Conservation (phyloP, 2,113 vertebrate species). For the Solenodon paradoxus region DNA sequence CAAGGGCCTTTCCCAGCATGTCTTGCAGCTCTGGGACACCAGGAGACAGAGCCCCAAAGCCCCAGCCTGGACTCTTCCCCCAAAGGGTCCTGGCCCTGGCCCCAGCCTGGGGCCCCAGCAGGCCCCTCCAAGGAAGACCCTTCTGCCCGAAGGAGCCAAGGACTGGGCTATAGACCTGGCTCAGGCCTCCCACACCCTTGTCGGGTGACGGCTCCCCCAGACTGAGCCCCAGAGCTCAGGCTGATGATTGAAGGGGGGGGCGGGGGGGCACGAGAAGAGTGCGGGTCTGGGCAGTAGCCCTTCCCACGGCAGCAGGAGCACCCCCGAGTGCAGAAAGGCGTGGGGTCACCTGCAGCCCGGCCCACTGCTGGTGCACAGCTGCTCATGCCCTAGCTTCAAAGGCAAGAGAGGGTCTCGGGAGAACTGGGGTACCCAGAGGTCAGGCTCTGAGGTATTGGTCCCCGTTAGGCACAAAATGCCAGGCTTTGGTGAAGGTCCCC, state of each 20-base stretch:
- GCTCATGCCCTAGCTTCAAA: conserved; percentile 17
- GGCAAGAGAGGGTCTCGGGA: neutral
- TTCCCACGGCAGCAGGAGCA: neutral
- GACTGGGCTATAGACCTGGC: too few relatives aligned
- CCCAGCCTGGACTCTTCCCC: neutral
- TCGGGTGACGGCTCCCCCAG: too few relatives aligned
- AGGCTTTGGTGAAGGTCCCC: neutral
- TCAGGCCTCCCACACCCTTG: neutral
- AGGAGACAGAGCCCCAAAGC: neutral
- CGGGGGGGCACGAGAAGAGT: neutral
- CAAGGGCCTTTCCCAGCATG: neutral
- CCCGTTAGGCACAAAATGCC: neutral
- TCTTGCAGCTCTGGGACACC: neutral
- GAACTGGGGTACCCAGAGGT: neutral
- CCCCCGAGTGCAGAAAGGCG: neutral
- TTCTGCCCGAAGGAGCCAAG: neutral
- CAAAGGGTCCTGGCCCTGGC: neutral
- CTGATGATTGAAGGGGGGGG: neutral
- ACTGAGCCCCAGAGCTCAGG: too few relatives aligned
- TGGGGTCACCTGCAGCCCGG: neutral
- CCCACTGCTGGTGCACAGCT: conserved; percentile 45
- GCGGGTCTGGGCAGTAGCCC: too few relatives aligned
- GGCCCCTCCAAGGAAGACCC: neutral
- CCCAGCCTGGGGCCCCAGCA: neutral
- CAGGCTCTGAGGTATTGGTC: neutral